A percentile compares a stretch with the other conserved stretches of the same genome.
These are phyloP conservation scores for Rhinoraja longicauda DNA, from an alignment of 2,797 vertebrate species.

Conservation along the genomic window DNA sequence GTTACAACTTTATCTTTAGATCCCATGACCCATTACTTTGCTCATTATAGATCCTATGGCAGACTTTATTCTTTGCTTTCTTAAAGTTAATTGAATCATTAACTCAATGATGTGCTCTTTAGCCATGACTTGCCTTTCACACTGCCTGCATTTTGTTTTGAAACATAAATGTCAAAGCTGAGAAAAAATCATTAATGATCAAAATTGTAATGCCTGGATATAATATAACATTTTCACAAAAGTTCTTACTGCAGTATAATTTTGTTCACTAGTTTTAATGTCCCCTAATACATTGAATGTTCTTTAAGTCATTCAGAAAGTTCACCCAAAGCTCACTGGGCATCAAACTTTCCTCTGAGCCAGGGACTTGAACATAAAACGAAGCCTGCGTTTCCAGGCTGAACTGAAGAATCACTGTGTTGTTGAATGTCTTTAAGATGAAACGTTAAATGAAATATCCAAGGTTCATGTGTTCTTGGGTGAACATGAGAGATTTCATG, in stretches of 20 bases:
- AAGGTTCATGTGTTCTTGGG: background rate
- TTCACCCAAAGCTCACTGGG: background rate
- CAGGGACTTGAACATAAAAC: background rate
- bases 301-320: background rate
- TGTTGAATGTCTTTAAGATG: background rate
- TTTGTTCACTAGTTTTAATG: background rate
- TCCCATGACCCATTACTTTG: background rate
- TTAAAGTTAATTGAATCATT: conserved; percentile 11
- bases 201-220: background rate
- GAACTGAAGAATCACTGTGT: background rate
- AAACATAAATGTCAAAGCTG: background rate
- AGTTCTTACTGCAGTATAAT: background rate
- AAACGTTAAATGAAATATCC: background rate
- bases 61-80: background rate
- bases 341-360: background rate
- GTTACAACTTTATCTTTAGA: conserved; percentile 12
- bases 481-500: background rate
- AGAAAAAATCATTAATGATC: background rate
- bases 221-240: conserved; percentile 1
- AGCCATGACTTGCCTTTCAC: background rate
- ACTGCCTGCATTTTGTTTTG: background rate
- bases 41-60: background rate
- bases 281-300: background rate
- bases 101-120: background rate
- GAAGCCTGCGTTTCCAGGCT: too few species aligned